Percentiles rank a stretch among this genome's conserved stretches.
Conservation (phyloP, 2,113 vertebrate species). For the Pavo muticus region DNA sequence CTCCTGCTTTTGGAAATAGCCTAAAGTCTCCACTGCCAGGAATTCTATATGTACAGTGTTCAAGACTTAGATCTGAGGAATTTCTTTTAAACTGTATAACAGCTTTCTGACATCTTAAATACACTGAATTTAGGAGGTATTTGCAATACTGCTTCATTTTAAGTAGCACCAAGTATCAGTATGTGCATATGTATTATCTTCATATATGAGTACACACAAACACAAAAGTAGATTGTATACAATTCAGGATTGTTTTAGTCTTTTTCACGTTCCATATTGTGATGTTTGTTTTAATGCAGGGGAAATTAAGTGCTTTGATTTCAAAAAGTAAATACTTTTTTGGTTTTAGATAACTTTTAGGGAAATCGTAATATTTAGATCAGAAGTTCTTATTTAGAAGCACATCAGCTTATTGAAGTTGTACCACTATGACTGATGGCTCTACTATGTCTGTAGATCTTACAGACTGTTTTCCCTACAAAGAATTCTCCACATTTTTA, state of each 20-base stretch:
- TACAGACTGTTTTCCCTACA: background rate
- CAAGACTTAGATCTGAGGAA: background rate
- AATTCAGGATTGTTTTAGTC: background rate
- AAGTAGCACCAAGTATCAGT: background rate
- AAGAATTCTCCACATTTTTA: background rate
- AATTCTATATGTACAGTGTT: background rate
- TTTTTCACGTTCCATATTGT: background rate
- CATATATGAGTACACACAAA: background rate
- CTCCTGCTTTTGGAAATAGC: background rate
- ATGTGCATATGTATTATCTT: background rate
- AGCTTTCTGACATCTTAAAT: background rate
- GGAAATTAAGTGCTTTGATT: background rate
- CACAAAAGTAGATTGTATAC: background rate
- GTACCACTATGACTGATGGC: background rate
- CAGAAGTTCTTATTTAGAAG: background rate
- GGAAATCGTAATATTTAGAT: background rate
- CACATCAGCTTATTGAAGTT: background rate
- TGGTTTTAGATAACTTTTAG: background rate
- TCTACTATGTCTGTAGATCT: background rate
- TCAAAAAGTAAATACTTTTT: background rate
- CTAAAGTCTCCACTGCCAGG: constrained; percentile 18
- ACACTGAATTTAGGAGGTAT: background rate
- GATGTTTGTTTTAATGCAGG: background rate
- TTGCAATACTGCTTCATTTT: constrained; percentile 17
- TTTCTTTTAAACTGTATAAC: background rate